phyloP scores from a whole-genome alignment of 2,113 vertebrate species.

The Tragelaphus strepsiceros region DNA sequence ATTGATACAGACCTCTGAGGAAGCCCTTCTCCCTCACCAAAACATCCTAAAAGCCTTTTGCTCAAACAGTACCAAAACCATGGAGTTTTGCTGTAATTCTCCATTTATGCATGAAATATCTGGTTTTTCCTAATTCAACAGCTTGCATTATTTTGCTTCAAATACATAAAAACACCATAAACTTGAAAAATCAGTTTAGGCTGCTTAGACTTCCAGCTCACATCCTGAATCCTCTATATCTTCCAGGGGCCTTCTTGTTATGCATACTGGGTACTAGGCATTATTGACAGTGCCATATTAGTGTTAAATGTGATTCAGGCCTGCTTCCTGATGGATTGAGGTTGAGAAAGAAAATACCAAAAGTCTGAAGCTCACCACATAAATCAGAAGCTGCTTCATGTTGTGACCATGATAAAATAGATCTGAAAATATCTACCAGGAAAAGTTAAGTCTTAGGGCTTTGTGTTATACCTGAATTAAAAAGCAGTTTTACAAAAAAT shows the following conservation, averaged over 20 bases:
- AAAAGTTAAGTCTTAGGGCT: slow-evolving; percentile 64
- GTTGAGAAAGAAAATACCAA: slow-evolving; percentile 67
- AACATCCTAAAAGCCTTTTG: neutral
- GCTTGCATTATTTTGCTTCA: neutral
- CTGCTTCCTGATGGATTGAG: slow-evolving; percentile 67
- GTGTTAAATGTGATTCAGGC: slow-evolving; percentile 45
- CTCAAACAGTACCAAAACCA: neutral
- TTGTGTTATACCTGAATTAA: slow-evolving; percentile 70
- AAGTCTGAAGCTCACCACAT: slow-evolving; percentile 70
- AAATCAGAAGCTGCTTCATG: slow-evolving; percentile 76
- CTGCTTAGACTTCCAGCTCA: slow-evolving; percentile 8
- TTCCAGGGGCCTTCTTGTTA: neutral
- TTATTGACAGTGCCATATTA: slow-evolving; percentile 38
- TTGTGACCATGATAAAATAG: slow-evolving; percentile 77
- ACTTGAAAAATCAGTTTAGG: neutral
- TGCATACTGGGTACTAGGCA: neutral
- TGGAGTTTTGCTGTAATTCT: neutral
- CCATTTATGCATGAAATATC: neutral
- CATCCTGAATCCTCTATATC: neutral
- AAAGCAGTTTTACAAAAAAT: slow-evolving; percentile 67
- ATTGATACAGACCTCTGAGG: neutral
- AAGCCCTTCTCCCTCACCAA: neutral
- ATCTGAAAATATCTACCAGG: slow-evolving; percentile 66
- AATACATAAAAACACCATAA: neutral
- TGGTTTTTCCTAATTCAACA: neutral